Base-by-base conservation (phyloP, 2,797 vertebrate species). In the Tragopan temminckii region DNA sequence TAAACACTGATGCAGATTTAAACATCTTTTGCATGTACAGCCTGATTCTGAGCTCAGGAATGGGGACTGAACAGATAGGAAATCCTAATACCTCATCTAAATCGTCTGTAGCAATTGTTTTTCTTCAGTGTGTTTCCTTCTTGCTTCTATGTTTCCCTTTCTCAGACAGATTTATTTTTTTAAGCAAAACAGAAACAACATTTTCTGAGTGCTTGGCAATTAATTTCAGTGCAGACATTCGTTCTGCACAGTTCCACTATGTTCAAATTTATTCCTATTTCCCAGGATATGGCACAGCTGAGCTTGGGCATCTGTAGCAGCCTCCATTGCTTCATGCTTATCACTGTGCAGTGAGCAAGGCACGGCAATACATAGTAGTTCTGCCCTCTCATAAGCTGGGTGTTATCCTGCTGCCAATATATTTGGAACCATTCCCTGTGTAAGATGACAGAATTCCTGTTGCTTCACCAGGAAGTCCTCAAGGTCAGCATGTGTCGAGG, bases 401-500 rank as follows among this genome's bases (percentile, higher is more conserved):
- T 55, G 33, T 50, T 62, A 21, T 17, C 36, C 88, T 91, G 63
- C 43, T 70, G 80, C 14, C 31, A 2, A 59, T 86, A 67, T 84
- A 42, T 76, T 75, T 12, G 27, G 43, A 93, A 77, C 35, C 2
- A 3, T 14, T 66, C 48, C 46, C 35, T 46, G 11, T 29, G 4
- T 38, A 77, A 74, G 74, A 29, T 5, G 4, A 8, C 38, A 87
- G 67, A n/a, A 1, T 29, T 90, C 80, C 35, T 11, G 4, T 4
- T 58, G 71, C 70, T 93, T 83, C 86, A 84, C 89, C 68, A 80
- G 9, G 82, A 96, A 96, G 62, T 75, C 79, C 59, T 96, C 97
- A 98, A 98, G 97, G 97, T 97, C 75, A 4, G 42, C 20, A 52
- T 58, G 89, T 95, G 97, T 88, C 7, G 38, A 95, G 95, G 97